These are phyloP conservation scores for Oikopleura dioica DNA, from an alignment of 23 tunicate genomes.

Conservation along the genomic window DNA sequence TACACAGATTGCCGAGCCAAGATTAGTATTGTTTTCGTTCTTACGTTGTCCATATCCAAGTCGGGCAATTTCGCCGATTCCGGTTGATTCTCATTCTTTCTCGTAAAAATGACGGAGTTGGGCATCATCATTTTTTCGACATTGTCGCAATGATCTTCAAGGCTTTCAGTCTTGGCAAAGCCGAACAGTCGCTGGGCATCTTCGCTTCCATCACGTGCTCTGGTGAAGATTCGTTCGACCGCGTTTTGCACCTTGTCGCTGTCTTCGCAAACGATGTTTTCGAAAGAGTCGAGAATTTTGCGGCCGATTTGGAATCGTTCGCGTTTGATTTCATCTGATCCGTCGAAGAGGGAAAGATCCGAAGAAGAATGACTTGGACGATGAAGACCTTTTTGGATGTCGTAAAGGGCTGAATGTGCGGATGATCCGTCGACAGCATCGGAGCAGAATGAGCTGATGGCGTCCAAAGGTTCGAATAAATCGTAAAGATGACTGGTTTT, in stretches of 20 bases:
- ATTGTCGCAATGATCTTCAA: too few species aligned
- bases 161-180: neutral
- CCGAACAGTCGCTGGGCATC: neutral
- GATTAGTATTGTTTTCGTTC: too few species aligned
- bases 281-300: neutral
- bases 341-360: neutral
- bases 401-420: neutral
- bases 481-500: neutral
- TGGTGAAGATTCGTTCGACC: neutral
- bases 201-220: neutral
- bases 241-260: neutral
- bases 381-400: neutral
- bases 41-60: too few species aligned
- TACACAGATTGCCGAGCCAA: too few species aligned
- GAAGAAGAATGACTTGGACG: neutral
- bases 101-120: too few species aligned
- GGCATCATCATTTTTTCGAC: too few species aligned
- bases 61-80: too few species aligned
- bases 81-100: too few species aligned
- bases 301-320: neutral
- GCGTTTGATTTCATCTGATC: too few species aligned
- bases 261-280: neutral
- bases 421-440: neutral
- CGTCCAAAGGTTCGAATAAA: conserved; percentile 5
- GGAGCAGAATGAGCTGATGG: neutral